A percentile compares a stretch with the other conserved stretches of the same genome.
These are phyloP conservation scores for Colostygia pectinataria DNA, from an alignment of 2,888 invertebrate genomes.

Conservation along the genomic window DNA sequence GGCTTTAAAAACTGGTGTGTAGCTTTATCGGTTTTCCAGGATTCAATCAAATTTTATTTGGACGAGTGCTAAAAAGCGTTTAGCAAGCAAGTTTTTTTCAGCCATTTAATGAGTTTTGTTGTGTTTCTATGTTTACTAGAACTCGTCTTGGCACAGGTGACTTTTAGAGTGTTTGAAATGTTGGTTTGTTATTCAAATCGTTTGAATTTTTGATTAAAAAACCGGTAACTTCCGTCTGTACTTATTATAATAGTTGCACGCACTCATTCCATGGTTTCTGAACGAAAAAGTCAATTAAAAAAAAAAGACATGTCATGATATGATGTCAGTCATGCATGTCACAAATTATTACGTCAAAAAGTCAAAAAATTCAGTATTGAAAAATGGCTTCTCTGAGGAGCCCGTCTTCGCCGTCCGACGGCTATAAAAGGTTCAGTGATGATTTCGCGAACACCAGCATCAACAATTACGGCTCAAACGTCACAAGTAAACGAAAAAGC, in stretches of 20 bases:
- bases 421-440: constrained; percentile 86
- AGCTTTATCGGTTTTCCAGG: too few species aligned
- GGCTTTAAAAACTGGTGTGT: too few species aligned
- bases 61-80: too few species aligned
- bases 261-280: constrained; percentile 23
- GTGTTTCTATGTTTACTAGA: too few species aligned
- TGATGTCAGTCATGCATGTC: too few species aligned
- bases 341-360: constrained; percentile 12
- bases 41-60: too few species aligned
- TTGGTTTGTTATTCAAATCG: too few species aligned
- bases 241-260: not conserved
- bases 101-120: too few species aligned
- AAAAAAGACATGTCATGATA: too few species aligned
- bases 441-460: constrained; percentile 81
- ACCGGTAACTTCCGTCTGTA: not conserved
- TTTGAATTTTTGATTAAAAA: not conserved
- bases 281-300: constrained; percentile 14
- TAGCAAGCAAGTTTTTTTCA: too few species aligned
- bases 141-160: too few species aligned
- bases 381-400: constrained; percentile 82
- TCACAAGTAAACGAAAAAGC: constrained; percentile 82
- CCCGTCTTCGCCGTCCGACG: constrained; percentile 84
- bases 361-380: constrained; percentile 57
- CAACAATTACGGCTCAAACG: constrained; percentile 85
- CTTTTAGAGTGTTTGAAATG: too few species aligned